These are phyloP conservation scores for Tympanuchus pallidicinctus DNA, from an alignment of 2,113 vertebrate genomes.

Conservation along the genomic window DNA sequence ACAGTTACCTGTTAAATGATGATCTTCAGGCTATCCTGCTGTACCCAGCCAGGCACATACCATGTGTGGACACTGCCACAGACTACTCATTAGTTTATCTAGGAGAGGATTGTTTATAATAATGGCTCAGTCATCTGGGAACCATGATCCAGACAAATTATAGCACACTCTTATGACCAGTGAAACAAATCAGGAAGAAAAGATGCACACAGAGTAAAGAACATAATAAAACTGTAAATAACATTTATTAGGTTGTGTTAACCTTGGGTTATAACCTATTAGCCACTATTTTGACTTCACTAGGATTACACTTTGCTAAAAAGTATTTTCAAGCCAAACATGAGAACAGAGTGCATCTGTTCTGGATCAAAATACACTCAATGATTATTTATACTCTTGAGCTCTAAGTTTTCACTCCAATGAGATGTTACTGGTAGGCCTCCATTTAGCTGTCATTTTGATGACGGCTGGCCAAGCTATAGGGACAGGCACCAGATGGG, in stretches of 20 bases:
- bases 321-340: neutral
- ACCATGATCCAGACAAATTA: neutral
- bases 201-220: neutral
- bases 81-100: conserved; percentile 25
- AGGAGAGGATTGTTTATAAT: conserved; percentile 18
- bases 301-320: neutral
- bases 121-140: conserved; percentile 49
- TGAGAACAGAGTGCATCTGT: neutral
- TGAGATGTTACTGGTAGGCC: neutral
- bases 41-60: neutral
- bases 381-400: neutral
- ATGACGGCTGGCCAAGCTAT: neutral
- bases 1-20: neutral
- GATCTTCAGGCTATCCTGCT: neutral
- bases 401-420: neutral
- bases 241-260: neutral
- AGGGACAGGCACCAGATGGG: neutral
- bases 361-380: neutral
- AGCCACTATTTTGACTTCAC: neutral
- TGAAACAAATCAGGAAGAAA: neutral
- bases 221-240: neutral
- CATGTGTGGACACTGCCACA: neutral
- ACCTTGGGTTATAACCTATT: neutral
- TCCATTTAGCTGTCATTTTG: neutral
- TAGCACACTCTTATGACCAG: neutral